These are phyloP conservation scores for Akabosia matsudoensis DNA, from an alignment of 1,140 invertebrate species.

Conservation along the genomic window DNA sequence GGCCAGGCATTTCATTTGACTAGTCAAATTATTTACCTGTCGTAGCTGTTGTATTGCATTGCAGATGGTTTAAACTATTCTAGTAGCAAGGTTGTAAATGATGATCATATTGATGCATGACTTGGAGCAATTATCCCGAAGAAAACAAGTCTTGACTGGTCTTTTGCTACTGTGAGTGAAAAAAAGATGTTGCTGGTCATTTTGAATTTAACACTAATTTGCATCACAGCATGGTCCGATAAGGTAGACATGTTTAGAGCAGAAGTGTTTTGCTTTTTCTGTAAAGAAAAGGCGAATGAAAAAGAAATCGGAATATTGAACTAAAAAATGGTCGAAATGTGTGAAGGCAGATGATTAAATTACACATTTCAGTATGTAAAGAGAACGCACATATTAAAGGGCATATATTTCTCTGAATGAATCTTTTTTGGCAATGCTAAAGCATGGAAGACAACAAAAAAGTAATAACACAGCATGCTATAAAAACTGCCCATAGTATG, in stretches of 20 bases:
- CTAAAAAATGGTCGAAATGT: neutral
- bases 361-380: too few relatives aligned
- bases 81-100: neutral
- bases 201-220: neutral
- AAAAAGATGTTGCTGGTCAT: neutral
- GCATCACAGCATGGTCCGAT: neutral
- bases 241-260: neutral
- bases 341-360: neutral
- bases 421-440: too few relatives aligned
- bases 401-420: too few relatives aligned
- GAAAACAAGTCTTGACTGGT: conserved; percentile 11
- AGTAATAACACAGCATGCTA: neutral
- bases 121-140: conserved; percentile 5
- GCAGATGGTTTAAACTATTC: neutral
- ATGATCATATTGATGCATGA: neutral
- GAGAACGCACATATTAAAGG: too few relatives aligned
- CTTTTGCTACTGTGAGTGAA: neutral
- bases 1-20: neutral
- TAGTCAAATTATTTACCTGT: too few relatives aligned
- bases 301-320: neutral
- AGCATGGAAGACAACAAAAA: too few relatives aligned
- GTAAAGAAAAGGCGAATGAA: neutral
- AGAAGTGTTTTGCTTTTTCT: neutral
- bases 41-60: neutral
- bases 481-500: neutral